Evolutionary conservation across 2,888 invertebrate species (phyloP), one percentile per base, ranked within the genome.

Genomic region (Escarpia spicata): DNA sequence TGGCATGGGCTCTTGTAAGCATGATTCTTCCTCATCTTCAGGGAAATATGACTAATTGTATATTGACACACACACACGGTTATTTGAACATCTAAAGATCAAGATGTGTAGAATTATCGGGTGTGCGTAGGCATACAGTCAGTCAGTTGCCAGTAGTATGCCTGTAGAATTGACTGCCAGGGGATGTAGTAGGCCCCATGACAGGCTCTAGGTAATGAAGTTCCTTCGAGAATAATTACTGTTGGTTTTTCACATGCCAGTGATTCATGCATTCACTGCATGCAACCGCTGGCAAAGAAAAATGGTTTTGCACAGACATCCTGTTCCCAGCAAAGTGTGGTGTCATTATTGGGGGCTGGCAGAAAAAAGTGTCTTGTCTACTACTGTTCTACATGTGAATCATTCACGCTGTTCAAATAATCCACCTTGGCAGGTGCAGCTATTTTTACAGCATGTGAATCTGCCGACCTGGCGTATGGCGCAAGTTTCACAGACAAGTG

Each of bases 391-490:
- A 75, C n/a, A n/a, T 26, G 75, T 15, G 75, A 75, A 75, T 75
- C 75, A 75, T 26, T 75, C 75, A 75, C 75, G 75, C n/a, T 75
- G 75, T 75, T 75, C n/a, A n/a, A 75, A 75, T 75, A 75, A 75
- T 26, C 75, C 75, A 26, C 75, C 75, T 2, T 75, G 75, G n/a
- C 75, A 75, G 75, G 75, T 75, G 75, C 75, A 26, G 75, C 26
- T 75, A 75, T 75, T 75, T 75, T 75, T 75, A 75, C 19, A 75
- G 75, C 75, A 75, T 2, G 26, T 75, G 75, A 75, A 26, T 75
- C 75, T n/a, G 4, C 75, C 19, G 75, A 26, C 19, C 75, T 75
- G 26, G 19, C 26, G 4, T 19, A 75, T 0, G 26, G 75, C 75
- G 19, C 75, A 75, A 75, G 75, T 75, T 75, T 26, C 75, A 75